Base-by-base conservation (phyloP, 2,113 vertebrate species). In the Garra rufa region DNA sequence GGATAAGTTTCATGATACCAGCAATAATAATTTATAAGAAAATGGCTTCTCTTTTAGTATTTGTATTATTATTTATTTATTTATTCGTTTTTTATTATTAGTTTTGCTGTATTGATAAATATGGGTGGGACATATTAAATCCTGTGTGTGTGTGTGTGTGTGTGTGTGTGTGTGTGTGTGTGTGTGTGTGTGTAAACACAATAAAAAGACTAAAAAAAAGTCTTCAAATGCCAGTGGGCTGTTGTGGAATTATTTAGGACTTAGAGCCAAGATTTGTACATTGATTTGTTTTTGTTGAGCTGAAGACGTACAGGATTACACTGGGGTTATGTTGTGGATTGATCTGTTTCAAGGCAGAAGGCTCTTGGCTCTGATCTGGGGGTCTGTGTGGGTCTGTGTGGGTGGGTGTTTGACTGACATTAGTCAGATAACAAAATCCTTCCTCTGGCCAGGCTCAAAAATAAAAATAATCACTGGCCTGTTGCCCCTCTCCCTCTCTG, bases 331-430 rank as follows among this genome's bases (percentile, higher is more conserved):
- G 3, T 3, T 67, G 30, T 59, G 52, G 4, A 70, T n/a, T 70
- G 34, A 70, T 70, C 21, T 26, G 21, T 43, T 41, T 78, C 34
- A 38, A 38, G 50, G 26, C 48, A 21, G 28, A 57, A 57, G 17
- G 19, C 30, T 38, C 9, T 76, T 34, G 30, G 50, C 46, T 41
- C 30, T 14, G 75, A 34, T 57, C 19, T 57, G 34, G 21, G 57
- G 38, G 4, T 76, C 28, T 76, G 38, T 78, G 38, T 44, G 57
- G 38, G 4, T 76, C 28, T 76, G 38, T 78, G 38, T 44, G 69
- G n/a, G 76, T 59, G 21, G 21, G 19, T 9, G 13, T 78, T 61
- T 61, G 55, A 78, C 76, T 78, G 55, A 78, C 76, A 61, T 61
- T 10, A 44, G 41, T 71, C 76, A 78, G 55, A 43, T 61, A 61